Conservation (phyloP, 2,113 vertebrate genomes). For the Hemiprocne comata region DNA sequence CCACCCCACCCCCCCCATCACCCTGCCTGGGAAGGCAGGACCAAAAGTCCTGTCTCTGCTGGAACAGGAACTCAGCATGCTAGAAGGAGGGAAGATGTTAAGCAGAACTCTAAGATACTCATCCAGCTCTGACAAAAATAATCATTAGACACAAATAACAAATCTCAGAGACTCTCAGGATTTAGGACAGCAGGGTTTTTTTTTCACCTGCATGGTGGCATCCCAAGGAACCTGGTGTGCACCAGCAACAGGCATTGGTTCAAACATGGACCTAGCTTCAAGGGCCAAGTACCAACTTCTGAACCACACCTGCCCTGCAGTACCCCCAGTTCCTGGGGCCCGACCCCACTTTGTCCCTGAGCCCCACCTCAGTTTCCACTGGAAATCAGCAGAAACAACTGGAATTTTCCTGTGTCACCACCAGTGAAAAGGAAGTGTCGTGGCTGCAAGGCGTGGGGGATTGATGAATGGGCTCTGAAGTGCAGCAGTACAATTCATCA, state of each 20-base stretch:
- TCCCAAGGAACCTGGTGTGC: background rate
- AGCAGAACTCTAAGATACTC: background rate
- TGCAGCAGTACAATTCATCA: background rate
- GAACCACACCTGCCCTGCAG: background rate
- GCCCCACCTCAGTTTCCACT: accelerated
- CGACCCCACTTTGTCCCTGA: background rate
- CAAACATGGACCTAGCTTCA: accelerated
- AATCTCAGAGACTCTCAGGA: background rate
- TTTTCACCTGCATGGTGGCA: background rate
- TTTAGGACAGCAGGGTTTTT: background rate
- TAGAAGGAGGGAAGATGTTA: background rate
- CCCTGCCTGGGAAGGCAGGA: background rate
- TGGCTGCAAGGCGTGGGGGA: background rate
- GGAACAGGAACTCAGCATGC: background rate
- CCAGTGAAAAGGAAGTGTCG: background rate
- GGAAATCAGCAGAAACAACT: background rate
- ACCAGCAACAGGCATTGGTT: accelerated
- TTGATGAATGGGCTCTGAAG: background rate
- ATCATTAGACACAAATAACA: background rate
- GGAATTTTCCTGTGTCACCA: background rate
- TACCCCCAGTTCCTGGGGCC: accelerated
- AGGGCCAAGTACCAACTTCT: background rate
- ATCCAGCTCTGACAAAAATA: background rate
- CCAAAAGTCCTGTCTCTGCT: background rate
- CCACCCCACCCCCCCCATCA: background rate